A percentile compares a stretch with the other conserved stretches of the same genome.
Conservation (phyloP, 2,797 vertebrate species). For the Sparidentex hasta region DNA sequence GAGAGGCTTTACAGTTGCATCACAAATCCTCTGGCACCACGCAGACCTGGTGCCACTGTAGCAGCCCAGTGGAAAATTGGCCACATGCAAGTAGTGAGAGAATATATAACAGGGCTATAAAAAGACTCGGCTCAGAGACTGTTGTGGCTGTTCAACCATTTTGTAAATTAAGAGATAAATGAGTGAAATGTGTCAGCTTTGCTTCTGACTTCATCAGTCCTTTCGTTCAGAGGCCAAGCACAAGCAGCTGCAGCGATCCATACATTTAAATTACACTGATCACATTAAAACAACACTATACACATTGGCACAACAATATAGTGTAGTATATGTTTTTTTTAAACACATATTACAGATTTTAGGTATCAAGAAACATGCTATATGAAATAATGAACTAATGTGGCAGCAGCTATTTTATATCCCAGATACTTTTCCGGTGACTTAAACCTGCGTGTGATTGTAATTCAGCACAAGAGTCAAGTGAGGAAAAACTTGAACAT, state of each 20-base stretch:
- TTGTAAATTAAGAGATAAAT: not conserved
- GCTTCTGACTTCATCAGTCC: not conserved
- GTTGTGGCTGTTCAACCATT: not conserved
- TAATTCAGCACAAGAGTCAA: conserved; percentile 32
- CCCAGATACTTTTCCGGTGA: conserved; percentile 23
- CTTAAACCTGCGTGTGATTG: conserved; percentile 28
- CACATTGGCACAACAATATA: not conserved
- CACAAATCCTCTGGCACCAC: conserved; percentile 33
- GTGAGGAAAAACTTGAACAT: conserved; percentile 34
- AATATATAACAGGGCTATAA: conserved; percentile 6
- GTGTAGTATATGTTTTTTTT: no score
- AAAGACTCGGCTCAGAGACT: not conserved
- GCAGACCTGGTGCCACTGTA: not conserved
- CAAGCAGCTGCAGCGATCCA: not conserved
- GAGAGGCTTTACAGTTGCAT: conserved; percentile 34
- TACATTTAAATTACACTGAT: not conserved
- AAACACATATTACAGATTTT: not conserved
- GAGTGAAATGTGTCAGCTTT: not conserved
- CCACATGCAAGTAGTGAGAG: not conserved
- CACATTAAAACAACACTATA: not conserved
- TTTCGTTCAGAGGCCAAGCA: not conserved
- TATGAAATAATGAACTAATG: not conserved
- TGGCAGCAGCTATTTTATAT: not conserved
- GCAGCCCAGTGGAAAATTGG: conserved; percentile 21
- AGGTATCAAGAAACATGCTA: not conserved